Percentiles rank a stretch among this genome's conserved stretches.
These are phyloP conservation scores for Harpegnathos saltator DNA, from an alignment of 1,140 invertebrate genomes.

Conservation along the genomic window DNA sequence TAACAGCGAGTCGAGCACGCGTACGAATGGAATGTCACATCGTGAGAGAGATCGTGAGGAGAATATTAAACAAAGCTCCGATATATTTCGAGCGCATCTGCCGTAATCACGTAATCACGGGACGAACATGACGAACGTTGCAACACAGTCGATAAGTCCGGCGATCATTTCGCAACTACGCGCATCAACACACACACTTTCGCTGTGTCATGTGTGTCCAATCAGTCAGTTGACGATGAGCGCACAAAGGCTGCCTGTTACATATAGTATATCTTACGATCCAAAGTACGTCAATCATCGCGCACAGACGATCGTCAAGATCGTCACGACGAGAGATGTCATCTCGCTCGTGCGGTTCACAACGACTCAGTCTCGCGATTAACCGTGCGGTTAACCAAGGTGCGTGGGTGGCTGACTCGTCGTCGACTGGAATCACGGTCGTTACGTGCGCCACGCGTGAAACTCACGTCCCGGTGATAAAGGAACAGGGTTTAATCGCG, in stretches of 20 bases:
- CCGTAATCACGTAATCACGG: not conserved
- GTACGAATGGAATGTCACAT: not conserved
- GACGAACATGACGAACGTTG: not conserved
- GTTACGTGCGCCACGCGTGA: not conserved
- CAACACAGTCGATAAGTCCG: not conserved
- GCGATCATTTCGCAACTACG: not conserved
- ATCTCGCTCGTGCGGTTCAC: conserved; percentile 40
- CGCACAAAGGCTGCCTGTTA: conserved; percentile 18
- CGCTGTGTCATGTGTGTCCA: not conserved
- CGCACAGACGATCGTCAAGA: too few relatives aligned
- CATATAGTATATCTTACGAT: conserved; percentile 6
- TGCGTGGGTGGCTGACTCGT: conserved; percentile 72
- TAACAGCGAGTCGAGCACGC: conserved; percentile 8
- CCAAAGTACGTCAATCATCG: conserved; percentile 16
- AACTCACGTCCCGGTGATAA: conserved; percentile 33
- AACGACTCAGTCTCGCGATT: conserved; percentile 45
- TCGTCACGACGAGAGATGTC: conserved; percentile 33
- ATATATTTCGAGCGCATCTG: not conserved
- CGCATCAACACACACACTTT: not conserved
- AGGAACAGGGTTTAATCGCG: conserved; percentile 35
- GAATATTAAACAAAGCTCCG: conserved; percentile 16
- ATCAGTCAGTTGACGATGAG: not conserved
- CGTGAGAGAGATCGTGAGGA: not conserved
- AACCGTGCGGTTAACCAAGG: conserved; percentile 48
- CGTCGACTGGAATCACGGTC: not conserved